phyloP scores from a whole-genome alignment of 2,888 invertebrate species.

The Galeopsomyia nigrocyanea region DNA sequence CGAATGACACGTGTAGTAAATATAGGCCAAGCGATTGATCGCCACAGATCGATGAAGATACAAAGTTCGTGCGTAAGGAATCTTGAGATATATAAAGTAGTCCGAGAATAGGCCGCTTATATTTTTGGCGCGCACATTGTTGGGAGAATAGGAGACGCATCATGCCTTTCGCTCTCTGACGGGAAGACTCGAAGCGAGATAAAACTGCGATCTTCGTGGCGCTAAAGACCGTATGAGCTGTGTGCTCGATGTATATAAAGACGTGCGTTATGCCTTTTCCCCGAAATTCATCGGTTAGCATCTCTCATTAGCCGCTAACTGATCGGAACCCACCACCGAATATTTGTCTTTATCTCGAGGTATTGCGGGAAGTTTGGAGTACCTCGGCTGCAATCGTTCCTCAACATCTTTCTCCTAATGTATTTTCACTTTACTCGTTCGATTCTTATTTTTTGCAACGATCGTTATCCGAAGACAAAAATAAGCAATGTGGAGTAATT shows the following conservation, averaged over 20 bases:
- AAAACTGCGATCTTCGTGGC: constrained; percentile 18
- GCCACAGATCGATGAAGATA: constrained; percentile 19
- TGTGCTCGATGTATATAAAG: too few relatives aligned
- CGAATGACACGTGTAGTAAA: too few relatives aligned
- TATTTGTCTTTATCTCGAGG: too few relatives aligned
- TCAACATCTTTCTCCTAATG: too few relatives aligned
- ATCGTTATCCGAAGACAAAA: too few relatives aligned
- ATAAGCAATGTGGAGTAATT: too few relatives aligned
- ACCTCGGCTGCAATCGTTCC: too few relatives aligned
- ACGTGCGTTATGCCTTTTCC: constrained; percentile 32
- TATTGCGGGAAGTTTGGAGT: too few relatives aligned
- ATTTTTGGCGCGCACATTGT: constrained; percentile 36
- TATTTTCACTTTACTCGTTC: too few relatives aligned
- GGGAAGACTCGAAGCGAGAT: constrained; percentile 1
- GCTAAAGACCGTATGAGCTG: constrained; percentile 18
- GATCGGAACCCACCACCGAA: constrained; percentile 52
- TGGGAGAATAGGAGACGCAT: background rate
- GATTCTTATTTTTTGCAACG: too few relatives aligned
- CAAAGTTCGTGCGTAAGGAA: background rate
- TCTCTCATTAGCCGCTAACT: constrained; percentile 60
- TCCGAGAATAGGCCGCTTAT: constrained; percentile 12
- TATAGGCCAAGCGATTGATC: constrained; percentile 16
- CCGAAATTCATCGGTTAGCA: constrained; percentile 53
- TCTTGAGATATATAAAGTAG: too few relatives aligned
- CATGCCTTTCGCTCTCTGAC: constrained; percentile 28